Evolutionary conservation across 2,797 vertebrate genomes (phyloP).

Genomic region (Odontamblyopus rebecca): DNA sequence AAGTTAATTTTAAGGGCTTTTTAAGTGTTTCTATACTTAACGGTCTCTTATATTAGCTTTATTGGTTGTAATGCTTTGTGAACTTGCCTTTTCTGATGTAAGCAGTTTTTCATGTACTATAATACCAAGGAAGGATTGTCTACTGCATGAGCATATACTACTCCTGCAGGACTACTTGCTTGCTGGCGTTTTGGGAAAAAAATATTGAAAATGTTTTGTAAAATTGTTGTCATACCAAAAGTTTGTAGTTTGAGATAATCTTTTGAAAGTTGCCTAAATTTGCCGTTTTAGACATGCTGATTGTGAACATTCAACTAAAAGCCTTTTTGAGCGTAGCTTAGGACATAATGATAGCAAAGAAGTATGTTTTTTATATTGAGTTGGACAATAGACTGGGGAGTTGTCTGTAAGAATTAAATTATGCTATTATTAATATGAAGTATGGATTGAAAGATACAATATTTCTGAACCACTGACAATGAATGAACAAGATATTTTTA

Average conservation of each 20-base stretch:
- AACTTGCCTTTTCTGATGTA: constrained; percentile 56
- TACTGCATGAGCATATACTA: constrained; percentile 54
- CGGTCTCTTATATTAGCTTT: constrained; percentile 50
- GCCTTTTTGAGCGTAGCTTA: constrained; percentile 10
- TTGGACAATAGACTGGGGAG: neutral
- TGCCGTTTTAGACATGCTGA: constrained; percentile 30
- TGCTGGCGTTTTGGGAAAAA: constrained; percentile 39
- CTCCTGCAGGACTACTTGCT: constrained; percentile 31
- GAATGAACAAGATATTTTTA: neutral
- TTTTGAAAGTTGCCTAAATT: constrained; percentile 11
- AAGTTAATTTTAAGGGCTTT: constrained; percentile 44
- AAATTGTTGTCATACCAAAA: constrained; percentile 46
- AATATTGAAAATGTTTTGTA: constrained; percentile 38
- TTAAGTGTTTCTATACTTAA: constrained; percentile 32
- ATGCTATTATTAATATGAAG: neutral
- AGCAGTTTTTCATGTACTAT: constrained; percentile 60
- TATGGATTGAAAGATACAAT: neutral
- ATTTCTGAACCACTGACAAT: constrained; percentile 40
- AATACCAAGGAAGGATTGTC: constrained; percentile 61
- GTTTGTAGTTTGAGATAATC: constrained; percentile 31
- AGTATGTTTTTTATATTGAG: neutral
- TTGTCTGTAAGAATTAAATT: neutral
- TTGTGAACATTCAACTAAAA: constrained; percentile 34
- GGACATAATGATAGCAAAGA: neutral
- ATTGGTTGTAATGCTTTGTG: constrained; percentile 38